Evolutionary conservation across 2,113 vertebrate genomes (phyloP).

Genomic region (Campylomormyrus tamandua): DNA sequence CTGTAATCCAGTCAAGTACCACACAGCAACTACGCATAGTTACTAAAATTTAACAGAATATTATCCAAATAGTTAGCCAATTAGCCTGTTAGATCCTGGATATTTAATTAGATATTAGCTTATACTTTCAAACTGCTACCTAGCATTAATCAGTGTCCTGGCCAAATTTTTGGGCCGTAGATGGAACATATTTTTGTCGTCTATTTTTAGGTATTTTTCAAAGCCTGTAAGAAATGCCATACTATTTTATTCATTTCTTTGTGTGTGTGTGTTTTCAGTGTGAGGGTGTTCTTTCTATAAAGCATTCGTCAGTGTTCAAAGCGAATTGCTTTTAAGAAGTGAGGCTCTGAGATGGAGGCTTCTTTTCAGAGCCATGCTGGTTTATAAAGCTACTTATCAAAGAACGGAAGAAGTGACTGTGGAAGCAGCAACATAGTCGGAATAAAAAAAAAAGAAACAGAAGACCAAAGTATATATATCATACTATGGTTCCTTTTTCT

Average conservation of each 20-base stretch:
- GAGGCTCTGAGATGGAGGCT: neutral
- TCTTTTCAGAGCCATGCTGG: neutral
- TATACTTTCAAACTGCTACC: neutral
- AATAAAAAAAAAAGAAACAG: neutral
- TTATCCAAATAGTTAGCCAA: neutral
- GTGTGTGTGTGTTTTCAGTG: neutral
- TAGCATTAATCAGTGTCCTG: neutral
- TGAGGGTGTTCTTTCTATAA: neutral
- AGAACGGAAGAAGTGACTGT: neutral
- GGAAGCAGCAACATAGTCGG: neutral
- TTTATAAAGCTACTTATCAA: neutral
- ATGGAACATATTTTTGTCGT: neutral
- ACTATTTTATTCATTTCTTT: neutral
- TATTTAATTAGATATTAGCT: neutral
- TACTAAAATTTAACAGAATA: neutral
- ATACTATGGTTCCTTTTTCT: neutral
- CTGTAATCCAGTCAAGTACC: neutral
- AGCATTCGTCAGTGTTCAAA: constrained; percentile 8
- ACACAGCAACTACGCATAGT: neutral
- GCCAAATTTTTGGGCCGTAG: neutral
- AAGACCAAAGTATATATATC: neutral
- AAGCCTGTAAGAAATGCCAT: neutral
- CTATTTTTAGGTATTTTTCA: neutral
- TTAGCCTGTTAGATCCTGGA: neutral
- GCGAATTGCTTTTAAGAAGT: neutral